Conservation (phyloP, 2,113 vertebrate species). For the Corythornis cristatus region DNA sequence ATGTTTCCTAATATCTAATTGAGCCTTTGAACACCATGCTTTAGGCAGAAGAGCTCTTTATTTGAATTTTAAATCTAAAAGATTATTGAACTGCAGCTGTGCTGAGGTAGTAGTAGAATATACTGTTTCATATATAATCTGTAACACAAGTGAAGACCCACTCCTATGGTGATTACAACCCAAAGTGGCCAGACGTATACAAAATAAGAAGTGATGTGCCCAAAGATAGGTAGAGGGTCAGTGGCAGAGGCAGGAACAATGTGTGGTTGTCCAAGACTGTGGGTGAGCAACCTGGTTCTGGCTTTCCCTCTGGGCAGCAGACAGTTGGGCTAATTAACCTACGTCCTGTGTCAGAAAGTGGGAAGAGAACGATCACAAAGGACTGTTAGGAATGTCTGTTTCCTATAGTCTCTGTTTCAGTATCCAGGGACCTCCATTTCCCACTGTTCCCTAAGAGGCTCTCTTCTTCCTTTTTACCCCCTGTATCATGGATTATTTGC, state of each 20-base stretch:
- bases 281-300: not conserved
- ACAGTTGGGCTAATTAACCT: not conserved
- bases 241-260: not conserved
- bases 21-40: not conserved
- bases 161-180: not conserved
- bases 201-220: not conserved
- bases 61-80: not conserved
- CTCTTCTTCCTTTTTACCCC: not conserved
- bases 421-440: not conserved
- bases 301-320: not conserved
- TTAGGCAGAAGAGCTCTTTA: not conserved
- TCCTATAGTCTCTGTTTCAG: not conserved
- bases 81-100: not conserved
- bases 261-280: not conserved
- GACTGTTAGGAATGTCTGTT: not conserved
- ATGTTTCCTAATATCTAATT: not conserved
- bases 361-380: not conserved
- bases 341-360: not conserved
- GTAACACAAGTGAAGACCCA: not conserved
- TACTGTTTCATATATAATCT: not conserved
- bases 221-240: not conserved
- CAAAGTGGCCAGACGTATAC: not conserved
- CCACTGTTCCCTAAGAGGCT: not conserved
- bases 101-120: fast-evolving
- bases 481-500: not conserved